phyloP scores from a whole-genome alignment of 2,113 vertebrate genomes.

The sheep (Ovis aries) region ARS-UI_Ramb_v3.0 NC_056063.1:14418001-14418500 shows the following conservation, averaged over 20 bases:
- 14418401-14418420: neutral
- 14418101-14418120: conserved; percentile 19
- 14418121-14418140: neutral
- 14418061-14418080: neutral
- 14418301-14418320: neutral
- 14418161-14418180: neutral
- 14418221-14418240: neutral
- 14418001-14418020: neutral
- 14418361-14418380: neutral
- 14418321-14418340: neutral
- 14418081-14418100: conserved; percentile 7
- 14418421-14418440: neutral
- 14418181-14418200: neutral
- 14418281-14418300: neutral
- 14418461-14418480: neutral
- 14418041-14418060: neutral
- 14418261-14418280: neutral
- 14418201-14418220: neutral
- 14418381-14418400: neutral
- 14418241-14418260: neutral
- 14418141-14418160: neutral
- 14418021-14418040: neutral
- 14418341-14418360: neutral
- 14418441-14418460: neutral
- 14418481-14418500: neutral